These are phyloP conservation scores for Rhabditophanes sp. DNA, from an alignment of 2,888 invertebrate species.

Conservation along the genomic window DNA sequence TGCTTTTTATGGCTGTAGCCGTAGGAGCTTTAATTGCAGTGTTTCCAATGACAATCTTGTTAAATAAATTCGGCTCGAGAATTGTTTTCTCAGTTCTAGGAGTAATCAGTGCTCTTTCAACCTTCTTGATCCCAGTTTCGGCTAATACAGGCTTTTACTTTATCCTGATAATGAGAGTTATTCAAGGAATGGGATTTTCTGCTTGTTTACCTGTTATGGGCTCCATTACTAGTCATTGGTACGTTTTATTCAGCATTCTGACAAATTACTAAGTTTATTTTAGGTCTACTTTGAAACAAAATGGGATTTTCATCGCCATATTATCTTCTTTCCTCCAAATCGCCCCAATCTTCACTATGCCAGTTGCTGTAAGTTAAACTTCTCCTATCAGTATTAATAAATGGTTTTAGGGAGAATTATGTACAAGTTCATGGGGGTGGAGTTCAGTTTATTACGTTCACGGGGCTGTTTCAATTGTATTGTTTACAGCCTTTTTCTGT, in stretches of 20 bases:
- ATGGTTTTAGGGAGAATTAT: constrained; percentile 25
- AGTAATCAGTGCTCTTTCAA: constrained; percentile 15
- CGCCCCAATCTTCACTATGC: constrained; percentile 23
- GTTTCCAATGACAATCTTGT: constrained; percentile 24
- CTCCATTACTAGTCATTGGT: not conserved
- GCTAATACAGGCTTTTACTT: constrained; percentile 14
- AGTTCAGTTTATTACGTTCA: constrained; percentile 36
- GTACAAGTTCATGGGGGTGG: constrained; percentile 31
- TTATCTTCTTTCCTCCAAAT: constrained; percentile 22
- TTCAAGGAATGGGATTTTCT: constrained; percentile 19
- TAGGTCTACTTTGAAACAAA: constrained; percentile 25
- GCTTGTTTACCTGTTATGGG: constrained; percentile 20
- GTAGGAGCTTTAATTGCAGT: constrained; percentile 37
- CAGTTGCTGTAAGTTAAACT: too few species aligned
- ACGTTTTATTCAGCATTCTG: not conserved
- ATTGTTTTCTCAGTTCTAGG: constrained; percentile 15
- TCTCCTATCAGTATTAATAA: too few species aligned
- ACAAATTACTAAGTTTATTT: constrained; percentile 23
- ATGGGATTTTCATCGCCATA: constrained; percentile 25
- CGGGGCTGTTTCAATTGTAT: constrained; percentile 18
- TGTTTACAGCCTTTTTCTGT: constrained; percentile 22
- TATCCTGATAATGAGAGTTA: constrained; percentile 13
- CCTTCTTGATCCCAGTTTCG: constrained; percentile 13
- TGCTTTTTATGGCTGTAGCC: constrained; percentile 34
- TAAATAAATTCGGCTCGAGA: constrained; percentile 23